Conservation (phyloP, 1,140 invertebrate genomes). For the Neotoxoptera formosana region DNA sequence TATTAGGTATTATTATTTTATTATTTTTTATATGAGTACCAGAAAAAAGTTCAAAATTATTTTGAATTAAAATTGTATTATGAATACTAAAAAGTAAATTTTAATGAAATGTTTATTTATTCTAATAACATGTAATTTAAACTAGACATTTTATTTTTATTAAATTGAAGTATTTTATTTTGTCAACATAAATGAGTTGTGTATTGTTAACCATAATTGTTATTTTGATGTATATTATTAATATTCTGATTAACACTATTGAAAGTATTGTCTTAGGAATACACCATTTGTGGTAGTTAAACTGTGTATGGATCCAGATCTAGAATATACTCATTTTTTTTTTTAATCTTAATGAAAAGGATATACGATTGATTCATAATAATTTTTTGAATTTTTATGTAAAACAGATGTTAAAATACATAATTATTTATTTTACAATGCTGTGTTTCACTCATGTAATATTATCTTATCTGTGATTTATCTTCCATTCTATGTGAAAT, state of each 20-base stretch:
- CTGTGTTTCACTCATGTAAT: conserved; percentile 27
- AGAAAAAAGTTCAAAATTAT: background rate
- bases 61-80: background rate
- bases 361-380: background rate
- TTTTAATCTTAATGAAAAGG: background rate
- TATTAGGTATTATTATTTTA: background rate
- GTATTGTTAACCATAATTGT: conserved; percentile 17
- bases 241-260: background rate
- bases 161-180: background rate
- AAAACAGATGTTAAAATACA: background rate
- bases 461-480: conserved; percentile 54
- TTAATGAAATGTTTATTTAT: background rate
- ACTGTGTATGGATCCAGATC: background rate
- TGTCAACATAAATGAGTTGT: background rate
- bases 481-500: conserved; percentile 27
- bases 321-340: background rate
- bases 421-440: background rate
- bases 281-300: background rate
- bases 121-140: background rate
- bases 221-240: background rate
- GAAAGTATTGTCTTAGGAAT: background rate
- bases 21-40: background rate
- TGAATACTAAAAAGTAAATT: background rate
- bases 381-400: background rate
- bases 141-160: background rate